Evolutionary conservation across 2,888 invertebrate genomes (phyloP).

Genomic region (Vanessa cardui): DNA sequence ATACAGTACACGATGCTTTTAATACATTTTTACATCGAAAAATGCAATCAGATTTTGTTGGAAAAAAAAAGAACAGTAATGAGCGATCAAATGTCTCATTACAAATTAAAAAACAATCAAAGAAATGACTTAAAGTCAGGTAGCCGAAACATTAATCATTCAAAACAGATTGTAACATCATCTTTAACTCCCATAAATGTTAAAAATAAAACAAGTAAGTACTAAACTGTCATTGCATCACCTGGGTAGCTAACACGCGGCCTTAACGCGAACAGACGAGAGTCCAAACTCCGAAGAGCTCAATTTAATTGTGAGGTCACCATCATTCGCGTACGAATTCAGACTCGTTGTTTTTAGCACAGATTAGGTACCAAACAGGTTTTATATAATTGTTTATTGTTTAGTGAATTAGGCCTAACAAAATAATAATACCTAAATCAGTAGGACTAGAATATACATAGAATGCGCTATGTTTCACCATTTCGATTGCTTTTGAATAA

Average conservation of each 20-base stretch:
- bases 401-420: too few species aligned
- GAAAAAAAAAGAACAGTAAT: too few species aligned
- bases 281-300: conserved; percentile 36
- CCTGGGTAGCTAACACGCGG: conserved; percentile 13
- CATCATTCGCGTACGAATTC: background rate
- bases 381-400: background rate
- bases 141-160: conserved; percentile 12
- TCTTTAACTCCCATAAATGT: conserved; percentile 10
- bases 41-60: too few species aligned
- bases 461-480: too few species aligned
- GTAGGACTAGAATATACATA: too few species aligned
- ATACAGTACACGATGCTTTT: too few species aligned
- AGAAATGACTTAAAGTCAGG: conserved; percentile 8
- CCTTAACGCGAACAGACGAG: conserved; percentile 13
- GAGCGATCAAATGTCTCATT: background rate
- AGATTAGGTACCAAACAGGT: conserved; percentile 7
- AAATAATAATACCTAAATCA: too few species aligned
- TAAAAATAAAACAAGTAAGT: conserved; percentile 5
- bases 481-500: too few species aligned
- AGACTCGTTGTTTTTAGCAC: background rate
- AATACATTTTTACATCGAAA: too few species aligned
- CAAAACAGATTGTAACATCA: conserved; percentile 8
- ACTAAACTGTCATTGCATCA: conserved; percentile 19
- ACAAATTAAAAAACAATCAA: background rate
- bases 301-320: conserved; percentile 29